Base-by-base conservation (phyloP, 2,888 invertebrate species). In the Glaucopsyche alexis region DNA sequence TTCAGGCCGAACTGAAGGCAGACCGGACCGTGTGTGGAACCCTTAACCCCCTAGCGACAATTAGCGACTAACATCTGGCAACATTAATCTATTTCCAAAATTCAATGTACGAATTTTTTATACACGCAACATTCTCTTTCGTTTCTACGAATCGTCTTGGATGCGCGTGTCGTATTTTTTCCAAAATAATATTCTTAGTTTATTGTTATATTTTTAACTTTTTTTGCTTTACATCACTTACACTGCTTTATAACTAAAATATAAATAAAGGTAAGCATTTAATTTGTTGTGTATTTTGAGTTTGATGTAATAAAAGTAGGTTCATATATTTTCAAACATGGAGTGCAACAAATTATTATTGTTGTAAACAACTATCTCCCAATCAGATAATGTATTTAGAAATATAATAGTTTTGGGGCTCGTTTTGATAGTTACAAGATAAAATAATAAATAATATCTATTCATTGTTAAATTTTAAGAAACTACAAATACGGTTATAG, bases 261-360 rank as follows among this genome's bases (percentile, higher is more conserved):
- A n/a, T 6, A 1, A n/a, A 7, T n/a, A 42, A n/a, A 66, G 14
- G n/a, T 42, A 40, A 11, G 42, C n/a, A 66, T 42, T n/a, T 16
- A n/a, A 1, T 40, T 40, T 66, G 66, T n/a, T 42, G 14, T n/a
- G 40, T n/a, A 55, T 9, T 55, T 55, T 16, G 16, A 55, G 55
- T 55, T 55, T 19, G 1, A 11, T 55, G 55, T 2, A 16, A 52
- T 52, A 16, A 8, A 55, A 19, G 16, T 11, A 16, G 3, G 11
- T 55, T 19, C 9, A 19, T n/a, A n/a, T n/a, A 16, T n/a, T 19
- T 19, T 19, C 55, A 55, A 19, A 55, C 19, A 55, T 55, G 55
- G 55, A 19, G 55, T 52, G 55, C 55, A 55, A 55, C 55, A 19
- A 55, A 52, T 52, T 16, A 60, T 60, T 60, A 38, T 29, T 60